Conservation (phyloP, 2,888 invertebrate genomes). For the Synanthedon andrenaeformis region DNA sequence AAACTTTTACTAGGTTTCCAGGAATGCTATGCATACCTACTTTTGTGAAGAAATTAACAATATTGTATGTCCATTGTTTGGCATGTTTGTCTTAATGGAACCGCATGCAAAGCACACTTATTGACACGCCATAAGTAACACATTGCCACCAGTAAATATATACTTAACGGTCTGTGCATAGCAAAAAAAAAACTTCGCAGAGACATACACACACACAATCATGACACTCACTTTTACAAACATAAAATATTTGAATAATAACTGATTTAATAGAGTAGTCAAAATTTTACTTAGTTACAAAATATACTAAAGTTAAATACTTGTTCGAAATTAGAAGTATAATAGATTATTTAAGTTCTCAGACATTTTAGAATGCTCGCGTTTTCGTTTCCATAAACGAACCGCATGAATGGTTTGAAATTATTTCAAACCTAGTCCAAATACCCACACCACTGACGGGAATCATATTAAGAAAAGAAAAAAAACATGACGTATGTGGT, state of each 20-base stretch:
- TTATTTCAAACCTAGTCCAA: too few species aligned
- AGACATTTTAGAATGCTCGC: too few species aligned
- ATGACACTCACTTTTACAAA: slow-evolving; percentile 33
- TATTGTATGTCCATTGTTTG: slow-evolving; percentile 20
- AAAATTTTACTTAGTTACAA: not conserved
- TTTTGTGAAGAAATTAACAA: not conserved
- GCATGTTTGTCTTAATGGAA: slow-evolving; percentile 44
- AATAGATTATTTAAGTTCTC: too few species aligned
- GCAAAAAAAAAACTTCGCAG: slow-evolving; percentile 25
- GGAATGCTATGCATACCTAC: too few species aligned
- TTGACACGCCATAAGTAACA: slow-evolving; percentile 32
- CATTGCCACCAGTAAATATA: slow-evolving; percentile 16
- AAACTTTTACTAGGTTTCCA: too few species aligned
- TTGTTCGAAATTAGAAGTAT: too few species aligned
- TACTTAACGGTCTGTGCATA: slow-evolving; percentile 7
- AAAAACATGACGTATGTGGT: too few species aligned
- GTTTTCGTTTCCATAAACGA: too few species aligned
- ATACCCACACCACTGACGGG: too few species aligned
- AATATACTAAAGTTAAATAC: not conserved
- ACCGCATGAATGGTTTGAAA: too few species aligned
- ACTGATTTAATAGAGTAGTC: slow-evolving; percentile 10
- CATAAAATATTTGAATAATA: slow-evolving; percentile 13
- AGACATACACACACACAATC: slow-evolving; percentile 33
- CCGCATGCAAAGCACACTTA: slow-evolving; percentile 58
- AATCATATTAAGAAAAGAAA: too few species aligned